phyloP scores from a whole-genome alignment of 2,797 vertebrate genomes.

The Nothura maculosa region DNA sequence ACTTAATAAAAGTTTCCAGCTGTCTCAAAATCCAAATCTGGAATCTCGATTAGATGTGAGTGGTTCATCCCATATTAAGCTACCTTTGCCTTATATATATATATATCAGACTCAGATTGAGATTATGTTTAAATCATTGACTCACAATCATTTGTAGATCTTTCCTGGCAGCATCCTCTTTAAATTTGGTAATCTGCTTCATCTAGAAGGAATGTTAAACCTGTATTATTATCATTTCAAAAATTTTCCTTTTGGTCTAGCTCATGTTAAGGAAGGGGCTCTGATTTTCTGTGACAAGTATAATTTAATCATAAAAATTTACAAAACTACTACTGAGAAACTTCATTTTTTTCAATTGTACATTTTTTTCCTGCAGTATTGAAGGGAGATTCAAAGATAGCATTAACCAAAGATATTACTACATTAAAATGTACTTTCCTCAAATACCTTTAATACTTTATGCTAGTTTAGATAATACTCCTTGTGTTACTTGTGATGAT shows the following conservation, averaged over 20 bases:
- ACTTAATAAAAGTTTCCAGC: conserved; percentile 74
- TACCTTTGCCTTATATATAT: neutral
- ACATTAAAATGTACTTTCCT: neutral
- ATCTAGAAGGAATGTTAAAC: neutral
- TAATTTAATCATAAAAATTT: neutral
- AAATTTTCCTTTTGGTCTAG: conserved; percentile 22
- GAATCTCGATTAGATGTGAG: conserved; percentile 34
- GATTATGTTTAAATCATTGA: neutral
- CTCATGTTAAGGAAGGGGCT: neutral
- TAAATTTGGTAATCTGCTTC: conserved; percentile 1
- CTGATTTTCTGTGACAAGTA: neutral
- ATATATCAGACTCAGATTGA: neutral
- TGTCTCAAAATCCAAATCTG: conserved; percentile 58
- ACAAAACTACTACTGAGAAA: neutral
- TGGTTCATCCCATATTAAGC: conserved; percentile 20
- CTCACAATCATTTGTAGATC: neutral
- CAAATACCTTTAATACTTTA: neutral
- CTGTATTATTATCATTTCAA: conserved; percentile 1
- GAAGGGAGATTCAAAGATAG: neutral
- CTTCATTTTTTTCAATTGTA: neutral
- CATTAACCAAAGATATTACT: neutral
- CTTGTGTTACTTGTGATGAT: neutral
- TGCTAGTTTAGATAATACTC: neutral
- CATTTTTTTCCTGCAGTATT: neutral
- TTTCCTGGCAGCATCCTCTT: conserved; percentile 30